These are phyloP conservation scores for Balaenoptera acutorostrata DNA, from an alignment of 2,113 vertebrate species.

Conservation along the genomic window DNA sequence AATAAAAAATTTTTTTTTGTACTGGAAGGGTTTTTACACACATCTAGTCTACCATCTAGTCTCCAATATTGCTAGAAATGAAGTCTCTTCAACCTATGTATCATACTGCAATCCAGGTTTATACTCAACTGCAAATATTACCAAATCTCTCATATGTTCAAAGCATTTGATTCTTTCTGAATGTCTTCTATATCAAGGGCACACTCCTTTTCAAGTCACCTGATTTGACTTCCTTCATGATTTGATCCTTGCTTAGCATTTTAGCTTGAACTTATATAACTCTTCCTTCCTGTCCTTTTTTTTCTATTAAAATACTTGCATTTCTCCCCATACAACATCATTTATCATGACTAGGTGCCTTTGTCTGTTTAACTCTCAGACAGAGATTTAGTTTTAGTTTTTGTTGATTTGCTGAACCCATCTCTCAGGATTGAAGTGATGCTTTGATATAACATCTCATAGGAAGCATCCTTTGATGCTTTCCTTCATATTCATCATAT, in stretches of 20 bases:
- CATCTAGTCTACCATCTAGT: background rate
- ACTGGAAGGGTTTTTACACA: background rate
- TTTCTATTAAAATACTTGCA: background rate
- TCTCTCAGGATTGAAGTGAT: background rate
- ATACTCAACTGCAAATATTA: background rate
- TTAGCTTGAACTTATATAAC: background rate
- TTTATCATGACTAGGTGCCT: background rate
- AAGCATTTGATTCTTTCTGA: background rate
- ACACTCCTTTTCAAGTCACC: background rate
- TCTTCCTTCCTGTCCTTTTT: background rate
- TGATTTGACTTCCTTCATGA: background rate
- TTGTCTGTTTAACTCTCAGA: background rate
- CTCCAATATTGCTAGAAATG: background rate
- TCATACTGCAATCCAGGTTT: background rate
- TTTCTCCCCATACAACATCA: background rate
- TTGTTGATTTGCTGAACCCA: background rate
- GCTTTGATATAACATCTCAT: background rate
- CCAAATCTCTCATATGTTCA: background rate
- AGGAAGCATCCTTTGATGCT: background rate
- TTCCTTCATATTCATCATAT: background rate
- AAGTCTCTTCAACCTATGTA: background rate
- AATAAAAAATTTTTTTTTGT: background rate
- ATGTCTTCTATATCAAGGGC: background rate
- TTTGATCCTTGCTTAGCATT: background rate
- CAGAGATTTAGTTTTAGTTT: background rate